Evolutionary conservation across 2,888 invertebrate species (phyloP), one percentile per base, ranked within the genome.

Genomic region (Tipula lateralis): DNA sequence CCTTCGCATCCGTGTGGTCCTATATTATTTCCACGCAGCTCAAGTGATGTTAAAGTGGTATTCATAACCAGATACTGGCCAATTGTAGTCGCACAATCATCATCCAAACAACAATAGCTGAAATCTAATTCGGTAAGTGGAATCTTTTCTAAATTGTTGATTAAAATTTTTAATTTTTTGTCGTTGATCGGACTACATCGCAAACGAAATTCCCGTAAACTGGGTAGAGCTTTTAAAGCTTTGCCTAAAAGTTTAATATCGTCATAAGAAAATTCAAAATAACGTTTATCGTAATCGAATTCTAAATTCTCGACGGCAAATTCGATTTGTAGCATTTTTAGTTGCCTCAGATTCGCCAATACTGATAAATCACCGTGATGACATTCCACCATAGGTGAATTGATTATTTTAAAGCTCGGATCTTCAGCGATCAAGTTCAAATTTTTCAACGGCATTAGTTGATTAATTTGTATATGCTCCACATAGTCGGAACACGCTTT

Each of bases 11-110:
- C 84, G 6, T 9, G 6, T 13, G 29, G 19, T n/a, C 39, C 50
- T 12, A 86, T 32, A 84, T 50, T 7, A 84, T 86, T 86, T 29
- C 86, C 86, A 84, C 84, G 29, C 29, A 86, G 29, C 36, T 86
- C 84, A 13, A 86, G 32, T 6, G 12, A 1, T 36, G 29, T 84
- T 16, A 86, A 36, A 7, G 83, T 83, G 5, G 12, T 24, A 84
- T 84, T 83, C 9, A 36, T 19, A 16, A 39, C 16, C 7, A 86
- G 12, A 16, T 85, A 34, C 29, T 85, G 50, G 0, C 83, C 85
- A 29, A 86, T 81, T 30, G 50, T 84, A 16, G 19, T 30, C 4
- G 85, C 85, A 24, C 85, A 50, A 29, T 86, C 84, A 44, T 86
- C 84, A 19, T 34, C 30, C 1, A 86, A 50, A 39, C 50, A 83